These are phyloP conservation scores for Parnassius orleans DNA, from an alignment of 2,888 invertebrate genomes.

Conservation along the genomic window DNA sequence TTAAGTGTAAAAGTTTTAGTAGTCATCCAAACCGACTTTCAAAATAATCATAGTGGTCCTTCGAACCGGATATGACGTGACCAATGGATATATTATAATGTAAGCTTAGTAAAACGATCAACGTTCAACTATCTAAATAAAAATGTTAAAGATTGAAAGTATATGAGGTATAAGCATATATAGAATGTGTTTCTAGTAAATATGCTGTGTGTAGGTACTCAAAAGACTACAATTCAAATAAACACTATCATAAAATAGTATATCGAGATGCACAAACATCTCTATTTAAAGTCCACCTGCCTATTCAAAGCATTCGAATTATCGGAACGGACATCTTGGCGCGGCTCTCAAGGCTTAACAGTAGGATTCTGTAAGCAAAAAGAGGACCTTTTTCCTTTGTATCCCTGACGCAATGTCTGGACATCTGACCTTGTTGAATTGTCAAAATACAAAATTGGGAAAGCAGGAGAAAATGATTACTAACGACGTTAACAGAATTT, in stretches of 20 bases:
- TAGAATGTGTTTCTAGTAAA: too few relatives aligned
- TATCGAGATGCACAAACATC: slow-evolving; percentile 29
- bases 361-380: slow-evolving; percentile 61
- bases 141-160: too few relatives aligned
- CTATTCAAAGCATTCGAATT: slow-evolving; percentile 55
- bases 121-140: too few relatives aligned
- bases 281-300: slow-evolving; percentile 33
- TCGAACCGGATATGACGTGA: too few relatives aligned
- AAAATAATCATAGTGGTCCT: too few relatives aligned
- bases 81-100: too few relatives aligned
- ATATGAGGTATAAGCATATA: too few relatives aligned
- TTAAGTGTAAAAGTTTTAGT: too few relatives aligned
- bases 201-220: too few relatives aligned
- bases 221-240: slow-evolving; percentile 4
- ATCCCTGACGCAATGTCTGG: slow-evolving; percentile 66
- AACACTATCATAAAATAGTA: slow-evolving; percentile 19
- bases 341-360: slow-evolving; percentile 63
- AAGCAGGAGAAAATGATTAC: slow-evolving; percentile 25
- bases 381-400: slow-evolving; percentile 43
- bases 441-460: slow-evolving; percentile 37
- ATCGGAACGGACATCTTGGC: slow-evolving; percentile 51
- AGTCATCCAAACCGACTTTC: too few relatives aligned
- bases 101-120: too few relatives aligned
- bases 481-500: too few relatives aligned
- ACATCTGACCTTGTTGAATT: slow-evolving; percentile 46